A percentile compares a stretch with the other conserved stretches of the same genome.
These are phyloP conservation scores for Colletes gigas DNA, from an alignment of 1,140 invertebrate species.

Conservation along the genomic window DNA sequence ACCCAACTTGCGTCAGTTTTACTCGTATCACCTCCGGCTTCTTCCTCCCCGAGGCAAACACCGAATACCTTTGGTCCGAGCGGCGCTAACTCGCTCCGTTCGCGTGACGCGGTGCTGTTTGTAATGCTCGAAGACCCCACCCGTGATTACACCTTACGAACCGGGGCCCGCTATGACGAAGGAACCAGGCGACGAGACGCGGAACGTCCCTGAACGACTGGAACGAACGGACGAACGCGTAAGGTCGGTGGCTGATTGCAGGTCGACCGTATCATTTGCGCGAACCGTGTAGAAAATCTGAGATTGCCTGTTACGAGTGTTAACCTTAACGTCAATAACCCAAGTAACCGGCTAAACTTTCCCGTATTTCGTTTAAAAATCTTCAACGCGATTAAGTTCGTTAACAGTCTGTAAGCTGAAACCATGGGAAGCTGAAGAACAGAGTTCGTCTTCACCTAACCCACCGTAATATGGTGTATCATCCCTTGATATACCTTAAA, in stretches of 20 bases:
- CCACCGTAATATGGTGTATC: too few species aligned
- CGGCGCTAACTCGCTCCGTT: constrained; percentile 58
- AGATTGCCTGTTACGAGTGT: constrained; percentile 39
- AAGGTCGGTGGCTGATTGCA: constrained; percentile 54
- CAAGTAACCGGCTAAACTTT: not conserved
- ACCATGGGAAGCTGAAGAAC: too few species aligned
- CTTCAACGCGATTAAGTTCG: too few species aligned
- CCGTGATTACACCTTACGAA: constrained; percentile 58
- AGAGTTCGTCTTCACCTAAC: too few species aligned
- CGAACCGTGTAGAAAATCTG: constrained; percentile 7
- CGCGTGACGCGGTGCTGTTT: constrained; percentile 63
- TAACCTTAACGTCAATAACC: constrained; percentile 5
- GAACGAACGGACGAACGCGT: constrained; percentile 35
- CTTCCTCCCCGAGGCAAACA: constrained; percentile 17
- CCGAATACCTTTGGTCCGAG: not conserved
- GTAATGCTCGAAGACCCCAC: constrained; percentile 45
- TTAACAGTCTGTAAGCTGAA: too few species aligned
- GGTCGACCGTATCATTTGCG: constrained; percentile 26
- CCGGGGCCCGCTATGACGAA: constrained; percentile 27
- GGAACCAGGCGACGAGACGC: constrained; percentile 33
- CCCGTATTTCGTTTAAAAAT: too few species aligned
- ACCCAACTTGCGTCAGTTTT: not conserved
- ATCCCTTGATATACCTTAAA: too few species aligned
- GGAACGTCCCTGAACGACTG: constrained; percentile 37
- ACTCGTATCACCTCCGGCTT: constrained; percentile 12